Base-by-base conservation (phyloP, 2,113 vertebrate species). In the Balaeniceps rex region DNA sequence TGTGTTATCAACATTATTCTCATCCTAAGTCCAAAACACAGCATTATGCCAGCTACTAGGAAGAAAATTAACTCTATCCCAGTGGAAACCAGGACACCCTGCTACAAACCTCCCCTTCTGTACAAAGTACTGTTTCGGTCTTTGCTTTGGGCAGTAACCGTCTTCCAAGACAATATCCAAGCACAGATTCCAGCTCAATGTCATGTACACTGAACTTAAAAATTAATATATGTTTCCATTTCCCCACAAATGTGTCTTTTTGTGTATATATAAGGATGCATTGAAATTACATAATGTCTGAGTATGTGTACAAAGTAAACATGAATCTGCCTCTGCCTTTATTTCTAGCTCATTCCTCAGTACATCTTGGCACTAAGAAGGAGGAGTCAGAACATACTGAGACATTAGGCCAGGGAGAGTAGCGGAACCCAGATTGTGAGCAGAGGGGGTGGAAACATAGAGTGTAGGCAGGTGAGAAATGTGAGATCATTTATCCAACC, bases 391-490 rank as follows among this genome's bases (percentile, higher is more conserved):
- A 97, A 97, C 92, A 94, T 29, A 95, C 87, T 69, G 96, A 96
- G 93, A 97, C 94, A 93, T 94, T 95, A 95, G 96, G 96, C 93
- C 96, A 96, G 82, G 82, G 90, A 96, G 92, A 94, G 94, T 52
- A 96, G 96, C 75, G 19, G 91, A 96, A 80, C 85, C 87, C 96
- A 97, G 96, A 97, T 96, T 97, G 96, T 66, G 93, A 96, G 87
- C 90, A 96, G 94, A 97, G 96, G 93, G 96, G 94, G 96, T 96
- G 94, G 96, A 82, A 95, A 92, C 58, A 47, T 34, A 72, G 75
- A 86, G 92, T 96, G 96, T 97, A 71, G 96, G 96, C 96, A 97
- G 94, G 97, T 97, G 96, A 96, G 96, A 97, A 97, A 97, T 97
- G 95, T 97, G 96, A 97, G 88, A 96, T 97, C 92, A 97, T 97